A percentile compares a stretch with the other conserved stretches of the same genome.
These are phyloP conservation scores for Aulostomus chinensis DNA, from an alignment of 2,797 vertebrate genomes.

Conservation along the genomic window DNA sequence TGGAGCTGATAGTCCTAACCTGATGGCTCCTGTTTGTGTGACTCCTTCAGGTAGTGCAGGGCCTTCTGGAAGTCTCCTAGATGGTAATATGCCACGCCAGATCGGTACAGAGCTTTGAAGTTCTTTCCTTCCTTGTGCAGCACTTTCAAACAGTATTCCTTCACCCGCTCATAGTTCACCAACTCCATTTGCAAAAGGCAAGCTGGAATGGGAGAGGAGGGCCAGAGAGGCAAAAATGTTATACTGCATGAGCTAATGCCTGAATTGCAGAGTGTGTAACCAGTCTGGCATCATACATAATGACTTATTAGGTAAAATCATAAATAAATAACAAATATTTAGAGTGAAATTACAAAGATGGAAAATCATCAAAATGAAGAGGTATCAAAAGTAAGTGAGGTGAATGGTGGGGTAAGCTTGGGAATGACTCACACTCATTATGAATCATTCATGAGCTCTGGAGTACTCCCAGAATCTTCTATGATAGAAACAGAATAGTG, in stretches of 20 bases:
- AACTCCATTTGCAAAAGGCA: constrained; percentile 98
- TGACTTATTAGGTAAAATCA: neutral
- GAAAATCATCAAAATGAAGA: neutral
- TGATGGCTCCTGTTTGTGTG: constrained; percentile 94
- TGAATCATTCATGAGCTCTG: constrained; percentile 65
- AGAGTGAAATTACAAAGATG: neutral
- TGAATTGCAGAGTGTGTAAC: constrained; percentile 2
- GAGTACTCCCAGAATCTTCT: constrained; percentile 39
- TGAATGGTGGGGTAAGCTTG: constrained; percentile 41
- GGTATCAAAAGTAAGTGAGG: constrained; percentile 26
- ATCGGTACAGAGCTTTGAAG: constrained; percentile 97
- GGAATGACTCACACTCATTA: constrained; percentile 59
- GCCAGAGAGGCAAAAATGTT: too few relatives aligned
- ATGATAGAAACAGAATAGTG: constrained; percentile 14
- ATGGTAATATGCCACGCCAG: constrained; percentile 97
- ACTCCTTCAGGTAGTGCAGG: constrained; percentile 97
- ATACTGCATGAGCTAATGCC: neutral
- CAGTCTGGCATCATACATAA: neutral
- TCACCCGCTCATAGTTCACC: constrained; percentile 98
- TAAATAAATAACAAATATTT: constrained; percentile 5
- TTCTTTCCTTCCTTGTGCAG: constrained; percentile 96
- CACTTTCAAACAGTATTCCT: constrained; percentile 98
- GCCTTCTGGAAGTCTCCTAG: constrained; percentile 97
- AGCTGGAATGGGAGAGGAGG: constrained; percentile 67
- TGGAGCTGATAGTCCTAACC: too few relatives aligned